Conservation (phyloP, 2,888 invertebrate species). For the Prosopocoilus inquinatus region DNA sequence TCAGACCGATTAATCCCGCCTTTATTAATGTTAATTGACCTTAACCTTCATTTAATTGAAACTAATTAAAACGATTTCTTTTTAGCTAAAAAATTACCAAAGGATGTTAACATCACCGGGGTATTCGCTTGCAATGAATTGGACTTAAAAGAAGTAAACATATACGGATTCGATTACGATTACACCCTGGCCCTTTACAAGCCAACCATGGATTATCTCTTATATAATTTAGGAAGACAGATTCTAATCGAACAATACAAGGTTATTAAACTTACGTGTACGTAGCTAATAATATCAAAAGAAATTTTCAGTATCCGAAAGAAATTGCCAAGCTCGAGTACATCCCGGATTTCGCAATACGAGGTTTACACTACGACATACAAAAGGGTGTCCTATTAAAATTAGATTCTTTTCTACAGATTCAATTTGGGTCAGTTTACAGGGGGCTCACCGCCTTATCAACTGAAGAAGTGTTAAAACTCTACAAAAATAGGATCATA, state of each 20-base stretch:
- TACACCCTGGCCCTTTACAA: slow-evolving; percentile 96
- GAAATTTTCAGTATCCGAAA: slow-evolving; percentile 77
- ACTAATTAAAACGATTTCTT: background rate
- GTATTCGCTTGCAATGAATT: slow-evolving; percentile 97
- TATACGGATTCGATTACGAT: slow-evolving; percentile 98
- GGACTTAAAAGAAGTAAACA: slow-evolving; percentile 84
- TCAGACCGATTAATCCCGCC: slow-evolving; percentile 3
- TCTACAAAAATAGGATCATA: slow-evolving; percentile 84
- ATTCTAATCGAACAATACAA: slow-evolving; percentile 83
- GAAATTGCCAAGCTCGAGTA: slow-evolving; percentile 80
- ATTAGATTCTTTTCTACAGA: slow-evolving; percentile 94
- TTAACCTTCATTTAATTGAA: background rate
- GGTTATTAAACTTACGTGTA: slow-evolving; percentile 54
- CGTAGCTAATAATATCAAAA: slow-evolving; percentile 1
- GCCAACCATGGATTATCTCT: slow-evolving; percentile 79
- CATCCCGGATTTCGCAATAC: slow-evolving; percentile 89
- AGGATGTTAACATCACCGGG: slow-evolving; percentile 80
- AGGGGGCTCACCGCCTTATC: slow-evolving; percentile 78
- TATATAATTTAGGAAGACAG: slow-evolving; percentile 88
- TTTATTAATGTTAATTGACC: background rate
- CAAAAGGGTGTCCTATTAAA: slow-evolving; percentile 91
- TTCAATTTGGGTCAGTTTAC: slow-evolving; percentile 93
- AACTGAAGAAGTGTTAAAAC: slow-evolving; percentile 78
- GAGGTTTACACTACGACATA: slow-evolving; percentile 98
- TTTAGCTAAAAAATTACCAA: slow-evolving; percentile 77